phyloP scores from a whole-genome alignment of 2,888 invertebrate genomes.

The Zootermopsis nevadensis region DNA sequence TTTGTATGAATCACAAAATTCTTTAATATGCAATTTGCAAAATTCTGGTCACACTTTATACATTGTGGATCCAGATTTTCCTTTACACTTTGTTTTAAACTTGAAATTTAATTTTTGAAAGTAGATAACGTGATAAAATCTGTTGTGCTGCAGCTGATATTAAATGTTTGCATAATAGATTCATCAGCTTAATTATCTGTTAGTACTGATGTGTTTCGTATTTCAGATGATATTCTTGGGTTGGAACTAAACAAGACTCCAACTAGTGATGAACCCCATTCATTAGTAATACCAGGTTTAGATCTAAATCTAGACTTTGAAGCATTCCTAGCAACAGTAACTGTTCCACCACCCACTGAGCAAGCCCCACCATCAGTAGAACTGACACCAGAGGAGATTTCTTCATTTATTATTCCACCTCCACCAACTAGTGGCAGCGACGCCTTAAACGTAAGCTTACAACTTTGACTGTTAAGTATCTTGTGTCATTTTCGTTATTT shows the following conservation, averaged over 20 bases:
- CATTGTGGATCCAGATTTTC: too few relatives aligned
- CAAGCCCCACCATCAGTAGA: slow-evolving; percentile 76
- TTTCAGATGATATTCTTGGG: slow-evolving; percentile 29
- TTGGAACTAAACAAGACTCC: slow-evolving; percentile 32
- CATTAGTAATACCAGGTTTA: slow-evolving; percentile 56
- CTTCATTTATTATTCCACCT: slow-evolving; percentile 86
- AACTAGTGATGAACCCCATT: slow-evolving; percentile 51
- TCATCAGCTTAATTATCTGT: too few relatives aligned
- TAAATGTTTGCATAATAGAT: too few relatives aligned
- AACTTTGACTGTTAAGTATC: not conserved
- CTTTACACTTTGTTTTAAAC: too few relatives aligned
- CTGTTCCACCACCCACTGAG: slow-evolving; percentile 83
- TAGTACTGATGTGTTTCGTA: not conserved
- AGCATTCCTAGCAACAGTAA: slow-evolving; percentile 84
- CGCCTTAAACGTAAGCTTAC: slow-evolving; percentile 53
- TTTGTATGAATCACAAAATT: too few relatives aligned
- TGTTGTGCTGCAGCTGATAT: too few relatives aligned
- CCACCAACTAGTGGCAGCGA: slow-evolving; percentile 66
- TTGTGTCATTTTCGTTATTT: not conserved
- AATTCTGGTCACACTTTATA: too few relatives aligned
- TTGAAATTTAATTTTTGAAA: too few relatives aligned
- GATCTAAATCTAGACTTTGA: slow-evolving; percentile 76
- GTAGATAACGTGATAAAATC: too few relatives aligned
- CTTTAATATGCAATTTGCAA: too few relatives aligned
- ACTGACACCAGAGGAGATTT: slow-evolving; percentile 84